These are phyloP conservation scores for Campoplex nolae DNA, from an alignment of 2,888 invertebrate genomes.

Conservation along the genomic window DNA sequence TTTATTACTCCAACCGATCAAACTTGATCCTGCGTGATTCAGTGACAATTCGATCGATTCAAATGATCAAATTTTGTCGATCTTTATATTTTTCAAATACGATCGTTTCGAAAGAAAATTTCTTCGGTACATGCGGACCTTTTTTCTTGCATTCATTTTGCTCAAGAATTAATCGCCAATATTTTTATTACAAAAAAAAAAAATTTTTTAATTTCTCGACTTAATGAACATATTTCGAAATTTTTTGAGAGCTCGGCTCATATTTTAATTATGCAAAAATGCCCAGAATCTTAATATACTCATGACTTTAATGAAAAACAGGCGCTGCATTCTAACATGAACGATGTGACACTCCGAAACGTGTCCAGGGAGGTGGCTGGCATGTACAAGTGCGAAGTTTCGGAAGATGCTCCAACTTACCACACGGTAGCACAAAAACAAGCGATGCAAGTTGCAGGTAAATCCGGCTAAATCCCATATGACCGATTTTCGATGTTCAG, in stretches of 20 bases:
- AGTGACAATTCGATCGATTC: too few relatives aligned
- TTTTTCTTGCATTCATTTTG: too few relatives aligned
- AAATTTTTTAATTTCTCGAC: neutral
- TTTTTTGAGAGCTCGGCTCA: neutral
- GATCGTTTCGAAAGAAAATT: too few relatives aligned
- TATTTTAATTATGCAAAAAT: neutral
- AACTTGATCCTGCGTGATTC: neutral
- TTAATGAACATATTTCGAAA: neutral
- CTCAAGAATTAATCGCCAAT: too few relatives aligned
- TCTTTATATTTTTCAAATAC: too few relatives aligned
- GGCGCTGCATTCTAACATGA: constrained; percentile 89
- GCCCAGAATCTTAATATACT: neutral
- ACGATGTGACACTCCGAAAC: constrained; percentile 89
- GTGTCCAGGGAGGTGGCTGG: constrained; percentile 89
- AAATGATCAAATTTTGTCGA: too few relatives aligned
- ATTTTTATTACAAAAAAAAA: neutral
- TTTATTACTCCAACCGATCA: neutral
- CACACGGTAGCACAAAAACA: constrained; percentile 89
- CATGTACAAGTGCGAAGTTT: constrained; percentile 90
- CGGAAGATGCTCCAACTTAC: constrained; percentile 89
- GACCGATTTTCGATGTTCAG: constrained; percentile 1
- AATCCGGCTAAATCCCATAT: constrained; percentile 76
- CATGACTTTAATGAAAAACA: constrained; percentile 79
- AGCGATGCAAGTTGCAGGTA: constrained; percentile 89
- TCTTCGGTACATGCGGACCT: too few relatives aligned